phyloP scores from a whole-genome alignment of 1,140 invertebrate genomes.

The Zaprionus taronus region DNA sequence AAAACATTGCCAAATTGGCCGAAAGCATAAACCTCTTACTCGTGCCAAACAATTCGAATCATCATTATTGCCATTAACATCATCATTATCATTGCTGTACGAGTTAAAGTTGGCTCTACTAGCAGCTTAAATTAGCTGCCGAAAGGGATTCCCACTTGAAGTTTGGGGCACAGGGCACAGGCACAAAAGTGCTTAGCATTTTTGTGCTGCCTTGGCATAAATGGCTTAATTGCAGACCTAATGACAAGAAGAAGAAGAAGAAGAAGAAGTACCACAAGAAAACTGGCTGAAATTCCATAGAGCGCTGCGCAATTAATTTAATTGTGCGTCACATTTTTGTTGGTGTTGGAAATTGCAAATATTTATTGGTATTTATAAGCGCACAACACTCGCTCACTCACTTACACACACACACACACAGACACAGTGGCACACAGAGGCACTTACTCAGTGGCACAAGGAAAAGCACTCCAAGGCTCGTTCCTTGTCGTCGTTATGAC shows the following conservation, averaged over 20 bases:
- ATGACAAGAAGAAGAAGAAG: slow-evolving; percentile 22
- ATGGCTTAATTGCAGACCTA: slow-evolving; percentile 75
- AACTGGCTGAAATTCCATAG: slow-evolving; percentile 61
- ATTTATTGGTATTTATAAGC: slow-evolving; percentile 56
- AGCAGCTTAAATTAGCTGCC: slow-evolving; percentile 41
- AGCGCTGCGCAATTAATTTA: slow-evolving; percentile 68
- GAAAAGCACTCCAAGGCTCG: slow-evolving; percentile 32
- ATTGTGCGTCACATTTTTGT: slow-evolving; percentile 68
- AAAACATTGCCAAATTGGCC: slow-evolving; percentile 36
- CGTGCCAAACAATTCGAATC: not conserved
- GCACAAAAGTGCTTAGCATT: slow-evolving; percentile 67
- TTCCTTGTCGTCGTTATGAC: slow-evolving; percentile 49
- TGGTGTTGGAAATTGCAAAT: slow-evolving; percentile 53
- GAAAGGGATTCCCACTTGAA: slow-evolving; percentile 22
- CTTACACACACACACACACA: not conserved
- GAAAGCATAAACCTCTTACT: slow-evolving; percentile 27
- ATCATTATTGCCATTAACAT: slow-evolving; percentile 21
- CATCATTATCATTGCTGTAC: slow-evolving; percentile 19
- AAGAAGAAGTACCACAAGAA: slow-evolving; percentile 9
- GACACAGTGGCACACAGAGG: slow-evolving; percentile 5
- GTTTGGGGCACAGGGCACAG: slow-evolving; percentile 12
- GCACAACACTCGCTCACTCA: slow-evolving; percentile 15
- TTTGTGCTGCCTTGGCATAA: slow-evolving; percentile 75
- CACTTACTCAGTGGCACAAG: slow-evolving; percentile 25
- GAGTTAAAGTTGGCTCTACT: slow-evolving; percentile 36